A percentile compares a stretch with the other conserved stretches of the same genome.
These are phyloP conservation scores for Drosophila seguyi DNA, from an alignment of 1,140 invertebrate species.

Conservation along the genomic window DNA sequence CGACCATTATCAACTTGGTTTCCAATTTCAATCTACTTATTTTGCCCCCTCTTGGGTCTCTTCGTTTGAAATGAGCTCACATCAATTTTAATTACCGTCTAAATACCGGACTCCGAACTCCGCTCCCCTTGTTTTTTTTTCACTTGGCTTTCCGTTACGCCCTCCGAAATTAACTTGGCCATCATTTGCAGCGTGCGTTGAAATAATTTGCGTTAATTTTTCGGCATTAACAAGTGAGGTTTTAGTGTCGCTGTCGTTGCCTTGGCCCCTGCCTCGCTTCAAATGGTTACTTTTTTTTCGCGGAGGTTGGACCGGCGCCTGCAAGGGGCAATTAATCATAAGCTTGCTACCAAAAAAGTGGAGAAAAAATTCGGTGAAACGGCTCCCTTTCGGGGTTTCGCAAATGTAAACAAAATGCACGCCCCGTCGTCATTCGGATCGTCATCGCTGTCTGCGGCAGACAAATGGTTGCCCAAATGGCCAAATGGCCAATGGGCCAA, in stretches of 20 bases:
- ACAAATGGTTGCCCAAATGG: slow-evolving; percentile 77
- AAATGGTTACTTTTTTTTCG: slow-evolving; percentile 36
- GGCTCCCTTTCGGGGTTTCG: slow-evolving; percentile 35
- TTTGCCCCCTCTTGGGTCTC: slow-evolving; percentile 4
- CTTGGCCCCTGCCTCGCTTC: slow-evolving; percentile 13
- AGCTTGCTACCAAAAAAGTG: slow-evolving; percentile 51
- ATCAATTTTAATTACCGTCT: slow-evolving; percentile 67
- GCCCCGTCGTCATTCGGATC: slow-evolving; percentile 62
- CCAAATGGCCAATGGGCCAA: slow-evolving; percentile 73
- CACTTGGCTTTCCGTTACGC: slow-evolving; percentile 27
- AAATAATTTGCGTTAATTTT: slow-evolving; percentile 74
- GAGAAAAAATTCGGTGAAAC: neutral
- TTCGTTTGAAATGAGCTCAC: slow-evolving; percentile 46
- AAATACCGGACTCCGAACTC: slow-evolving; percentile 7
- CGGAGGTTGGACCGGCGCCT: slow-evolving; percentile 58
- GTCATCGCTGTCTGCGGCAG: slow-evolving; percentile 70
- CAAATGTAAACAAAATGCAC: slow-evolving; percentile 78
- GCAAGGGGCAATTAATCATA: slow-evolving; percentile 78
- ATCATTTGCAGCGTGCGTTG: slow-evolving; percentile 66
- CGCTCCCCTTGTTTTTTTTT: neutral
- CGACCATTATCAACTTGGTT: slow-evolving; percentile 15
- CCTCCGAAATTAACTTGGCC: slow-evolving; percentile 44
- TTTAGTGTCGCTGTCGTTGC: slow-evolving; percentile 14
- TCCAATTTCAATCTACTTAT: slow-evolving; percentile 41
- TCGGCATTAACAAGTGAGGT: slow-evolving; percentile 48